A percentile compares a stretch with the other conserved stretches of the same genome.
phyloP scores from a whole-genome alignment of 2,888 invertebrate genomes.

The Drosophila ochracea region DNA sequence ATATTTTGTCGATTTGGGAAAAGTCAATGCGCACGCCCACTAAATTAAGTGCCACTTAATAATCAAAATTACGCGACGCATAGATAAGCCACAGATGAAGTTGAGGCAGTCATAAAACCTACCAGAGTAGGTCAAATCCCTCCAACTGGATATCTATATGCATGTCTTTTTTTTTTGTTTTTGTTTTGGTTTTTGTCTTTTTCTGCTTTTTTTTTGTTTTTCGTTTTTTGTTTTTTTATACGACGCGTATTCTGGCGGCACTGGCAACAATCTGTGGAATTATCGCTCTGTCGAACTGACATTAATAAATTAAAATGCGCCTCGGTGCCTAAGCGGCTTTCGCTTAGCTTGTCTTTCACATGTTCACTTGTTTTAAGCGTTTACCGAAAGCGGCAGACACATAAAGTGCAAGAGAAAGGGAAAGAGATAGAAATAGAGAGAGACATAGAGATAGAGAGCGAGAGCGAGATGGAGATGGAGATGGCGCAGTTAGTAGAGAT shows the following conservation, averaged over 20 bases:
- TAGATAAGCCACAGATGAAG: constrained; percentile 67
- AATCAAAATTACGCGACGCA: constrained; percentile 78
- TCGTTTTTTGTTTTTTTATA: background rate
- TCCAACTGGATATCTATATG: constrained; percentile 12
- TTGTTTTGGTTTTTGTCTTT: background rate
- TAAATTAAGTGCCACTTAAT: constrained; percentile 82
- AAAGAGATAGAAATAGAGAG: background rate
- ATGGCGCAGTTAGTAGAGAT: background rate
- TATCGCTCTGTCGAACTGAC: constrained; percentile 50
- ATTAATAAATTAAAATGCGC: constrained; percentile 65
- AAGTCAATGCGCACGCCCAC: constrained; percentile 72
- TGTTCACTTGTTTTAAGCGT: constrained; percentile 48
- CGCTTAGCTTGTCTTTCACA: constrained; percentile 54
- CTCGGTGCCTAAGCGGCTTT: constrained; percentile 66
- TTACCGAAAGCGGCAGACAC: constrained; percentile 1
- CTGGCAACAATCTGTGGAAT: constrained; percentile 29
- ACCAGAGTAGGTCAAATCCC: constrained; percentile 52
- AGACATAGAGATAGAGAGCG: background rate
- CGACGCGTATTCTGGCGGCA: background rate
- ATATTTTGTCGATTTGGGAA: constrained; percentile 72
- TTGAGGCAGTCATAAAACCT: constrained; percentile 9
- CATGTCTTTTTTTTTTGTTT: background rate
- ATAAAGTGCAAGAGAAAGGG: background rate
- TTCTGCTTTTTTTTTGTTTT: background rate
- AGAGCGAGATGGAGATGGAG: background rate